A percentile compares a stretch with the other conserved stretches of the same genome.
Evolutionary conservation across 2,888 invertebrate genomes (phyloP).

Genomic region (Eilema griseolum): DNA sequence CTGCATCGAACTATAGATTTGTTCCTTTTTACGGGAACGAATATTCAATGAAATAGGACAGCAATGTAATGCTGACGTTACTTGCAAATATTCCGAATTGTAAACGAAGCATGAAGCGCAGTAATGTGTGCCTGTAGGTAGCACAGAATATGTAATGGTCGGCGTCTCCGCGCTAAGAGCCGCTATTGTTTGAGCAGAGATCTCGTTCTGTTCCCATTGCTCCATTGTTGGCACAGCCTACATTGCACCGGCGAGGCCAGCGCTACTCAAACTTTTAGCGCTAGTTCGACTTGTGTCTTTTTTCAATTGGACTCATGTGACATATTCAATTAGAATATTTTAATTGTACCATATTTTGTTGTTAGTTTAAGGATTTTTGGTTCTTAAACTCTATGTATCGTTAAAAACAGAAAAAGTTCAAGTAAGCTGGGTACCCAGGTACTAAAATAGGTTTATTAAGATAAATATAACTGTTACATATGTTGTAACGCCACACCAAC

Average conservation of each 20-base stretch:
- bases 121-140: background rate
- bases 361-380: no score
- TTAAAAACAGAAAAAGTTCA: no score
- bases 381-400: no score
- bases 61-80: background rate
- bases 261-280: background rate
- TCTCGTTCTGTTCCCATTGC: conserved; percentile 6
- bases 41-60: background rate
- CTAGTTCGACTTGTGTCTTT: background rate
- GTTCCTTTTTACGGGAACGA: no score
- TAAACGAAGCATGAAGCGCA: background rate
- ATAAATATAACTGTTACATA: no score
- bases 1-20: background rate
- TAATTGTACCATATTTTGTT: no score
- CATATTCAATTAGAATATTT: background rate
- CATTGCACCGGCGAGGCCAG: background rate
- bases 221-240: conserved; percentile 14
- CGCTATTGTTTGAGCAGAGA: conserved; percentile 2
- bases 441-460: no score
- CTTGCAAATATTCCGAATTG: background rate
- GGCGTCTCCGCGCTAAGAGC: background rate
- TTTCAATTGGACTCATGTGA: background rate
- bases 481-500: background rate
- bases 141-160: conserved; percentile 1
- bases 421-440: background rate